Percentiles rank a stretch among this genome's conserved stretches.
These are phyloP conservation scores for Brachionus koreanus DNA, from an alignment of 1,140 invertebrate species.

Conservation along the genomic window DNA sequence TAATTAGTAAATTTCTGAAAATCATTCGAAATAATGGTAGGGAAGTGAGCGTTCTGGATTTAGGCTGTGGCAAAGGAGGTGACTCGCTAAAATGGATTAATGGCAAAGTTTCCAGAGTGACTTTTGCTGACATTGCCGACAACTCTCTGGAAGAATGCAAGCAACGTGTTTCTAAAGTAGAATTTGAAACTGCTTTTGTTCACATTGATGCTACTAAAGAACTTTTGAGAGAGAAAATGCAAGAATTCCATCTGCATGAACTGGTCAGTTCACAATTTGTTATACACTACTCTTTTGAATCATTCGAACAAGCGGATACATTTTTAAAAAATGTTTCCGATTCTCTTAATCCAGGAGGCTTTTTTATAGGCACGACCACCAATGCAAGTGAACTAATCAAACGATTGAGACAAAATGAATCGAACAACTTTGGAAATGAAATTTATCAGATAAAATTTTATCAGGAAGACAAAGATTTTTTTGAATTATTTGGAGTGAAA, in stretches of 20 bases:
- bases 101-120: constrained; percentile 48
- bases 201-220: constrained; percentile 80
- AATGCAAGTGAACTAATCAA: constrained; percentile 85
- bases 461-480: constrained; percentile 65
- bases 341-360: constrained; percentile 78
- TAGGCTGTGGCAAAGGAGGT: constrained; percentile 85
- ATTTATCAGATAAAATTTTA: constrained; percentile 75
- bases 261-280: constrained; percentile 95
- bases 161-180: constrained; percentile 57
- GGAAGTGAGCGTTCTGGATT: constrained; percentile 61
- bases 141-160: constrained; percentile 79
- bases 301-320: constrained; percentile 77
- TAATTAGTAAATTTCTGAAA: constrained; percentile 68
- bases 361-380: constrained; percentile 92
- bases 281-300: constrained; percentile 89
- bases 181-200: constrained; percentile 84
- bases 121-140: constrained; percentile 74
- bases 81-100: constrained; percentile 92
- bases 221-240: constrained; percentile 64
- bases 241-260: constrained; percentile 66
- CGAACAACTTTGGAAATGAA: constrained; percentile 76
- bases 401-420: constrained; percentile 64
- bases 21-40: constrained; percentile 49
- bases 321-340: constrained; percentile 90
- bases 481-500: constrained; percentile 87